phyloP scores from a whole-genome alignment of 2,888 invertebrate genomes.

The Stenichneumon culpator region DNA sequence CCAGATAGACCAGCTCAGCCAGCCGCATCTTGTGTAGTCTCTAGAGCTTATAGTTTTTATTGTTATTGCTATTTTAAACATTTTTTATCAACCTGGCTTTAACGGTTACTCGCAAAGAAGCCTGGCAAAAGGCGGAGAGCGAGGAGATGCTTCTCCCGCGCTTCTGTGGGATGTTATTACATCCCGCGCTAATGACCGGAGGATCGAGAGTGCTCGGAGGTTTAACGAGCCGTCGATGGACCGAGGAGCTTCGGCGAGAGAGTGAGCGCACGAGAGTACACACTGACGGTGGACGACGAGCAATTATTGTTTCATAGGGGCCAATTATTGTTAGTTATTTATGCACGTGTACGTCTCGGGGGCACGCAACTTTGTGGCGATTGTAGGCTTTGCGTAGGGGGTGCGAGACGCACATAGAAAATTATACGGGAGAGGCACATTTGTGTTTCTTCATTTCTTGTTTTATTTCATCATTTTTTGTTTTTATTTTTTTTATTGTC shows the following conservation, averaged over 20 bases:
- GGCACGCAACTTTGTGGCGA: conserved; percentile 59
- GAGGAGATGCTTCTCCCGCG: conserved; percentile 40
- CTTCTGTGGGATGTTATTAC: conserved; percentile 65
- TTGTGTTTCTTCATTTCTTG: conserved; percentile 36
- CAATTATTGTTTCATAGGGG: conserved; percentile 70
- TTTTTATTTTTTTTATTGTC: conserved; percentile 37
- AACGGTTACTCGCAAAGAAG: conserved; percentile 54
- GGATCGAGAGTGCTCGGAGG: conserved; percentile 66
- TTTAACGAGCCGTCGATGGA: conserved; percentile 70
- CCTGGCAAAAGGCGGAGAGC: neutral
- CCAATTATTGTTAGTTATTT: conserved; percentile 70
- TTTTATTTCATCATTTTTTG: no score
- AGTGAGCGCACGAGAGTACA: conserved; percentile 21
- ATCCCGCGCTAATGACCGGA: conserved; percentile 67
- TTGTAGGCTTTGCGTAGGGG: conserved; percentile 7
- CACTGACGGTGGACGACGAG: conserved; percentile 54
- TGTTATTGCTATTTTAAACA: neutral
- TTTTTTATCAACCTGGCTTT: conserved; percentile 48
- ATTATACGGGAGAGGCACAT: conserved; percentile 34
- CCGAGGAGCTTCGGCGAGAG: conserved; percentile 42
- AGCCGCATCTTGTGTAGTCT: no score
- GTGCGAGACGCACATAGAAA: conserved; percentile 11
- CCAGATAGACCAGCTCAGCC: no score
- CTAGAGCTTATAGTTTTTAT: no score
- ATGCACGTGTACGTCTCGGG: conserved; percentile 62